Evolutionary conservation across 2,888 invertebrate genomes (phyloP), one percentile per base, ranked within the genome.

Genomic region (Stenchaetothrips biformis): DNA sequence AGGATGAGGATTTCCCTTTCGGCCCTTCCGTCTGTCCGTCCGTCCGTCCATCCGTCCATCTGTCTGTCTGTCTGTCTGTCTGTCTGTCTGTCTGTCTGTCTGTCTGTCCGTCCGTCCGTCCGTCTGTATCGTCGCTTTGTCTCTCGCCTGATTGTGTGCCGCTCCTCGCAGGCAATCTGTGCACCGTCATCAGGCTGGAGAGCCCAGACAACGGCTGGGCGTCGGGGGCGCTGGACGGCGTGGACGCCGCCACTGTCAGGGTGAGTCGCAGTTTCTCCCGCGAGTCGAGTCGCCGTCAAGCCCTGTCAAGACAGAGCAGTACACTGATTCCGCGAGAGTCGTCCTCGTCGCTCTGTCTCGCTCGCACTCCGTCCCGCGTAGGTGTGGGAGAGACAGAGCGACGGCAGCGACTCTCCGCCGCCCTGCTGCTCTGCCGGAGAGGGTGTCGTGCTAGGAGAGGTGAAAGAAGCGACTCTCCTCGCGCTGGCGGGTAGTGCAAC

Each of bases 151-250:
- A 59, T 59, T 59, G 18, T 59, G 18, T 59, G 16, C 18, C 59
- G 18, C 13, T 59, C 13, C 59, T 59, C 13, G 67, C 67, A 74
- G 67, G 67, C 67, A 74, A 74, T 25, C 67, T 74, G 21, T 74
- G 67, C 67, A 74, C 67, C 67, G 67, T 74, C 67, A 74, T 74
- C 67, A 74, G 67, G 25, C 67, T 74, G 67, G 67, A 74, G 67
- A 74, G 67, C 25, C 25, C 67, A 25, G 67, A 74, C 67, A 74
- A 74, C 67, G 67, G 67, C 67, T 74, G 67, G 67, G 67, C 25
- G 67, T 74, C 67, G 21, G 67, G 86, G 85, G 86, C 78, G 86
- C 85, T 81, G 84, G 84, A 59, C 85, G 84, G 77, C 83, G 83
- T 78, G 84, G 83, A 79, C 84, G 83, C 49, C 84, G 83, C 67